Percentiles rank a stretch among this genome's conserved stretches.
These are phyloP conservation scores for Ailuropoda melanoleuca DNA, from an alignment of 2,113 vertebrate genomes.

Conservation along the genomic window DNA sequence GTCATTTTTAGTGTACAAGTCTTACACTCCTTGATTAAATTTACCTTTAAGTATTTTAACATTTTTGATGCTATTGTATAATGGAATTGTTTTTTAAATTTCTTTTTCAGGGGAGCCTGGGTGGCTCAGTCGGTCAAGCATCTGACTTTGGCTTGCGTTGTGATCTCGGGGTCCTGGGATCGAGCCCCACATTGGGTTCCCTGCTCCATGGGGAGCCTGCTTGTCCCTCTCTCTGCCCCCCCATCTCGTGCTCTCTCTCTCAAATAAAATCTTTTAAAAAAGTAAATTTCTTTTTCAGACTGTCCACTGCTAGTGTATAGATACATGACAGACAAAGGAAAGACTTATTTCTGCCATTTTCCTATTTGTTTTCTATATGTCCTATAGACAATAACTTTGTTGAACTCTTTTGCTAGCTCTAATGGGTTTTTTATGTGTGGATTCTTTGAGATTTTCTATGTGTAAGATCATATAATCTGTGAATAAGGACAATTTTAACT, in stretches of 20 bases:
- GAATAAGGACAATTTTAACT: not conserved
- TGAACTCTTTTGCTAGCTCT: not conserved
- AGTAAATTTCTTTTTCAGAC: conserved; percentile 8
- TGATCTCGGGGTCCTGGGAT: too few species aligned
- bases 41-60: not conserved
- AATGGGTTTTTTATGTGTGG: not conserved
- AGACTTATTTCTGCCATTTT: not conserved
- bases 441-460: not conserved
- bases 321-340: not conserved
- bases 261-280: too few species aligned
- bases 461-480: not conserved
- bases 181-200: too few species aligned
- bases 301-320: not conserved
- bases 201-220: too few species aligned
- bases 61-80: not conserved
- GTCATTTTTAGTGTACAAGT: not conserved
- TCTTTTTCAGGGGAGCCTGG: too few species aligned
- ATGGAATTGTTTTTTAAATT: too few species aligned
- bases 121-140: too few species aligned
- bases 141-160: too few species aligned
- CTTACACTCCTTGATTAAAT: not conserved
- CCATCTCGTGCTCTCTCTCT: too few species aligned
- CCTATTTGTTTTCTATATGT: not conserved
- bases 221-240: too few species aligned
- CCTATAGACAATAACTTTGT: not conserved